These are phyloP conservation scores for Coelopa pilipes DNA, from an alignment of 2,888 invertebrate species.

Conservation along the genomic window DNA sequence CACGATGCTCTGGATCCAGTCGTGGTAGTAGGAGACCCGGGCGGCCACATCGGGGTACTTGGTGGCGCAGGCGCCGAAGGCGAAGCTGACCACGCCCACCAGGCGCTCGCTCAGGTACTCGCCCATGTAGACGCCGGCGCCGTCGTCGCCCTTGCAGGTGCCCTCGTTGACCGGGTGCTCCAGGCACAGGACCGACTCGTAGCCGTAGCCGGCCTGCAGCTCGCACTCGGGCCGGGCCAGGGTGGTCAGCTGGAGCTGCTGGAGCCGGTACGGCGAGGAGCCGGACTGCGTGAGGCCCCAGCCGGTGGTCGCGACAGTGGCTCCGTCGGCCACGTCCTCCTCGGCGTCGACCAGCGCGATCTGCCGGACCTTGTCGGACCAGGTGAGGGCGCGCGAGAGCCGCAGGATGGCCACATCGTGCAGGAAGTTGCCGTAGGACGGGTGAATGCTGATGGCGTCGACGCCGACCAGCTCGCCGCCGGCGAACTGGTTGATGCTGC, in stretches of 20 bases:
- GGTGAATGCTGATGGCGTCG: conserved; percentile 51
- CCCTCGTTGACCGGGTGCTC: conserved; percentile 53
- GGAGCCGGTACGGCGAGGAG: conserved; percentile 51
- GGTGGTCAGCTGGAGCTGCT: conserved; percentile 53
- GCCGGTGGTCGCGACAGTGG: conserved; percentile 54
- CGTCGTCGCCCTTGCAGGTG: conserved; percentile 60
- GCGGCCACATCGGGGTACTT: conserved; percentile 57
- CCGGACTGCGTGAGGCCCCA: conserved; percentile 58
- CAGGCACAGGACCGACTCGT: conserved; percentile 55
- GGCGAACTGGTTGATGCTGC: conserved; percentile 60
- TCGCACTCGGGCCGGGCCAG: conserved; percentile 51
- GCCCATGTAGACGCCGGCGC: conserved; percentile 56
- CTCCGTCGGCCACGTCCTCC: conserved; percentile 47
- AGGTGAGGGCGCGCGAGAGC: conserved; percentile 46
- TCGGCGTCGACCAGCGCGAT: conserved; percentile 48
- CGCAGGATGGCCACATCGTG: conserved; percentile 58
- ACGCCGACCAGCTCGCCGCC: conserved; percentile 54
- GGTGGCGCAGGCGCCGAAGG: conserved; percentile 59
- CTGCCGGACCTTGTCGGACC: conserved; percentile 48
- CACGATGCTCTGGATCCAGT: conserved; percentile 54
- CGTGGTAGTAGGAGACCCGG: conserved; percentile 51
- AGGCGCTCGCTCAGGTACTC: conserved; percentile 42
- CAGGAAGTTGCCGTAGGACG: conserved; percentile 58
- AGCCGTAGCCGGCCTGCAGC: conserved; percentile 54
- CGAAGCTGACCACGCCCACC: conserved; percentile 56